Conservation (phyloP, 2,888 invertebrate genomes). For the Zonitis immaculata region DNA sequence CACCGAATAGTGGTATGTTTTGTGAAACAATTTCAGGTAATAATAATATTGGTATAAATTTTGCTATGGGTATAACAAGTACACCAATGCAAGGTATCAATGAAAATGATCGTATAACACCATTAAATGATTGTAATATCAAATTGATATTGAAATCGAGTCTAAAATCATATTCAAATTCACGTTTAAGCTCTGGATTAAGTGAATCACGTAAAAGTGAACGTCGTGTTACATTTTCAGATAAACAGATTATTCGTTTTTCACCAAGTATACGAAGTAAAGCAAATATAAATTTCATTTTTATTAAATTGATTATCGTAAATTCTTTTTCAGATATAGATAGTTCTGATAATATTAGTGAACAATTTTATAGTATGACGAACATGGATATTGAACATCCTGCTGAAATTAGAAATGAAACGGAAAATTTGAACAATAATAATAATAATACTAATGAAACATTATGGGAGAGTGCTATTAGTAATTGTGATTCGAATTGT, state of each 20-base stretch:
- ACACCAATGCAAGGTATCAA: conserved; percentile 35
- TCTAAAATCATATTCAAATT: conserved; percentile 8
- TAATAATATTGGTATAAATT: conserved; percentile 6
- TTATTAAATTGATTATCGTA: not conserved
- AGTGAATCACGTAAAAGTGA: conserved; percentile 19
- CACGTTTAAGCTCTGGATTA: conserved; percentile 7
- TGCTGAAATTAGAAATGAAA: not conserved
- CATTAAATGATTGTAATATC: conserved; percentile 22
- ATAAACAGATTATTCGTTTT: conserved; percentile 24
- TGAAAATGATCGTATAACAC: conserved; percentile 27
- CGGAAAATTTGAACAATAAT: conserved; percentile 9
- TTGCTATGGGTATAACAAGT: conserved; percentile 30
- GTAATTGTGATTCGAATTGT: conserved; percentile 2
- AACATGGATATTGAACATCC: not conserved
- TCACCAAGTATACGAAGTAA: conserved; percentile 3
- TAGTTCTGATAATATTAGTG: not conserved
- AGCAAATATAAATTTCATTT: not conserved
- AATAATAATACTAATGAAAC: conserved; percentile 9
- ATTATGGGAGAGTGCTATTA: conserved; percentile 22
- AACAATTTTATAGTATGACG: not conserved
- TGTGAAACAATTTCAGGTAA: conserved; percentile 1
- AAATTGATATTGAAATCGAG: conserved; percentile 9
- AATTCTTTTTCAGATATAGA: not conserved
- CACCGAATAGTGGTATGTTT: conserved; percentile 11
- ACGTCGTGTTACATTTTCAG: conserved; percentile 39